Evolutionary conservation across 2,888 invertebrate genomes (phyloP), one percentile per base, ranked within the genome.

Genomic region (Cephus spinipes): DNA sequence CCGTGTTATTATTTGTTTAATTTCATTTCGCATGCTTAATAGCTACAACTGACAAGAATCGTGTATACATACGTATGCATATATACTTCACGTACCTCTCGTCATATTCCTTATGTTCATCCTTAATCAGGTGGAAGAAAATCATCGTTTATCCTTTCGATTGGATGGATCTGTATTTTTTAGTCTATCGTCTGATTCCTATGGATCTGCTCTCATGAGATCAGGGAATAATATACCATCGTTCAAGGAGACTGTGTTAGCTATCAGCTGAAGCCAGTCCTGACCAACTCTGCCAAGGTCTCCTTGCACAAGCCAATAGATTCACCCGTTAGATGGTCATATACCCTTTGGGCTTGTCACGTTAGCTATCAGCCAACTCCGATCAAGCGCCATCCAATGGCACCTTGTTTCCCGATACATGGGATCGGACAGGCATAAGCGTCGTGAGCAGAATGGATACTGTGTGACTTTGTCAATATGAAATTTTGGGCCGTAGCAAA

Each of bases 341-440:
- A 85, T 85, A 86, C 85, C 86, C 86, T 81, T 85, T 84, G 85
- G 86, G 85, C 86, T 86, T 86, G 86, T 86, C 85, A 85, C 86
- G 85, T 81, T 81, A 81, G 83, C 86, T 86, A 85, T 86, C 87
- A 82, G 81, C 80, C 81, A 81, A 83, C 85, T 82, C 78, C 84
- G 84, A 87, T 87, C 86, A 85, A 82, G 85, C 84, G 85, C 33
- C 74, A 69, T 74, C 83, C 82, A 83, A 83, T 85, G 80, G 85
- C 85, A 85, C 85, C 83, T 87, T 84, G 83, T 82, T 82, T 83
- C 85, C 83, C 79, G 83, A 84, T 81, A 84, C 85, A 85, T 87
- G 83, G 79, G 84, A 83, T 84, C 85, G 75, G 83, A 85, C 83
- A 84, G 82, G 81, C 83, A 81, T 82, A 80, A 83, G 84, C 83